A percentile compares a stretch with the other conserved stretches of the same genome.
These are phyloP conservation scores for Acropternis orthonyx DNA, from an alignment of 2,797 vertebrate genomes.

Conservation along the genomic window DNA sequence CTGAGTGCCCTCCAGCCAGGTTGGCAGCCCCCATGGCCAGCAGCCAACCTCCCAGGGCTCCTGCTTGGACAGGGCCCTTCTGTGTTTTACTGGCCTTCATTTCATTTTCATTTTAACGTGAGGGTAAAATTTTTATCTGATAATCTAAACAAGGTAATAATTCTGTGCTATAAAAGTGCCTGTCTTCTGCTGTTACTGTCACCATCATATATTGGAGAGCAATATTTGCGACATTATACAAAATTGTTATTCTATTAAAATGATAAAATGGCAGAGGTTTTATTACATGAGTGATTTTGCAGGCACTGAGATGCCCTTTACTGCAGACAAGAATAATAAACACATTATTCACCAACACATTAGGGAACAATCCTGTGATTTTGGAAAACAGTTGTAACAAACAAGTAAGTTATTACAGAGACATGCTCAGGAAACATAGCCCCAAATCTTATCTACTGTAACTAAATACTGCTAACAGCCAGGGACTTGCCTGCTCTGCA, in stretches of 20 bases:
- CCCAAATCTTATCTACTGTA: neutral
- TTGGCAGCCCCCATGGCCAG: neutral
- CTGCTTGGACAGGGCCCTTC: neutral
- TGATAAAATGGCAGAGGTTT: slow-evolving; percentile 52
- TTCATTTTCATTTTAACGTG: slow-evolving; percentile 38
- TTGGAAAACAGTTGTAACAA: slow-evolving; percentile 15
- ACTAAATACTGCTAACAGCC: slow-evolving; percentile 9
- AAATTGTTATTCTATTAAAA: slow-evolving; percentile 60
- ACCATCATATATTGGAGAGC: neutral
- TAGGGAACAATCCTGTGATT: slow-evolving; percentile 24
- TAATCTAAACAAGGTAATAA: slow-evolving; percentile 45
- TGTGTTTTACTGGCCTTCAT: slow-evolving; percentile 40
- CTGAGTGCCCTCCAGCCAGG: neutral
- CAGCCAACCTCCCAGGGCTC: slow-evolving; percentile 18
- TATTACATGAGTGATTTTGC: slow-evolving; percentile 60
- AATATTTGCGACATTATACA: slow-evolving; percentile 28
- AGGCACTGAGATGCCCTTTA: slow-evolving; percentile 48
- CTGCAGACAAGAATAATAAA: slow-evolving; percentile 48
- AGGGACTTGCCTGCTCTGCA: slow-evolving; percentile 15
- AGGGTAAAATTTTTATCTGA: slow-evolving; percentile 53
- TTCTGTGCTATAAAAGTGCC: slow-evolving; percentile 37
- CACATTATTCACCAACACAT: slow-evolving; percentile 46
- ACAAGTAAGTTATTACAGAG: slow-evolving; percentile 27
- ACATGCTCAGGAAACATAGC: neutral
- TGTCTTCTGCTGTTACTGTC: slow-evolving; percentile 5